Conservation (phyloP, 2,797 vertebrate species). For the Bradypus variegatus region DNA sequence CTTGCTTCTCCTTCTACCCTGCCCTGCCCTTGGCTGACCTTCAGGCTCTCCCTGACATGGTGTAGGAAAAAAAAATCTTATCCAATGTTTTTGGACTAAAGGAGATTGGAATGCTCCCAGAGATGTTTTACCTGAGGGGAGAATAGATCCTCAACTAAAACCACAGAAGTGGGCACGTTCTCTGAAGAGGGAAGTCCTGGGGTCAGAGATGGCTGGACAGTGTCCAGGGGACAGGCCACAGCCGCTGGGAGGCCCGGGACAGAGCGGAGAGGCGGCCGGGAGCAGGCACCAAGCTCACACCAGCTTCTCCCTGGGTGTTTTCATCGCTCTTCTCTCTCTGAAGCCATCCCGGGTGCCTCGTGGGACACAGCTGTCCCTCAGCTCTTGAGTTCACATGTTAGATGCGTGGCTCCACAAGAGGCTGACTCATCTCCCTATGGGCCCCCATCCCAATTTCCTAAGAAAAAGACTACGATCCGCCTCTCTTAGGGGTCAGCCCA, state of each 20-base stretch:
- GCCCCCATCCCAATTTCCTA: background rate
- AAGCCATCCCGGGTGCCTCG: background rate
- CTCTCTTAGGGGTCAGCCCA: background rate
- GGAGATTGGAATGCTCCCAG: background rate
- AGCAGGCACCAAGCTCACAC: rapidly evolving
- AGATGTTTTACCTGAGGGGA: background rate
- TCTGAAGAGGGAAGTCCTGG: background rate
- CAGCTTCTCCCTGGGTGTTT: background rate
- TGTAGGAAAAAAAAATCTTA: background rate
- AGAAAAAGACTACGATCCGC: background rate
- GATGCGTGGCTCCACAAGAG: background rate
- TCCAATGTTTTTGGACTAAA: background rate
- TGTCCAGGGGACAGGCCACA: background rate
- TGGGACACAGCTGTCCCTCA: background rate
- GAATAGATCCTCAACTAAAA: background rate
- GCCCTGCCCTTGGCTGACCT: background rate
- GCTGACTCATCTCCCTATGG: background rate
- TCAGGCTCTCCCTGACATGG: background rate
- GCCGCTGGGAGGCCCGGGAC: background rate
- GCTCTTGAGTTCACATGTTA: background rate
- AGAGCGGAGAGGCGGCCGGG: background rate
- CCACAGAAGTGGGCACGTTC: background rate
- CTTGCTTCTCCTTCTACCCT: background rate
- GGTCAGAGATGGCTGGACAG: background rate
- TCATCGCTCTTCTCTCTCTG: background rate